Evolutionary conservation across 2,888 invertebrate species (phyloP).

Genomic region (Azorinus chamasolen): DNA sequence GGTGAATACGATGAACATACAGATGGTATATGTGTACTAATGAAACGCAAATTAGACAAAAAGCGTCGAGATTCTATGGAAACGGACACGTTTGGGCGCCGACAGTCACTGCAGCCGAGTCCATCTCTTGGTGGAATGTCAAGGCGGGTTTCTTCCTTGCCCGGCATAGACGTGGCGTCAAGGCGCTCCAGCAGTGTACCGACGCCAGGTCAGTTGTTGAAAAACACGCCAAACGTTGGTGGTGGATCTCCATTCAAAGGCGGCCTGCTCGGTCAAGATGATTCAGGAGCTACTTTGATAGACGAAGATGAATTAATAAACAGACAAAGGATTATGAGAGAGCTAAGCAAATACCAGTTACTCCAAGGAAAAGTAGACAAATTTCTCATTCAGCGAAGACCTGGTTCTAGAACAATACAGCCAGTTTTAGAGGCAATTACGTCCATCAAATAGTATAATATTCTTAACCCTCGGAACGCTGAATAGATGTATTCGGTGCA

Average conservation of each 20-base stretch:
- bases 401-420: too few relatives aligned
- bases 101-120: slow-evolving; percentile 32
- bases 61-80: slow-evolving; percentile 62
- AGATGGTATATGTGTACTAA: slow-evolving; percentile 68
- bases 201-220: slow-evolving; percentile 34
- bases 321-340: slow-evolving; percentile 58
- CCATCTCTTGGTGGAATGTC: neutral
- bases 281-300: slow-evolving; percentile 36
- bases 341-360: slow-evolving; percentile 57
- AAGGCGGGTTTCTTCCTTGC: neutral
- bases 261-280: slow-evolving; percentile 7
- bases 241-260: slow-evolving; percentile 24
- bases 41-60: slow-evolving; percentile 70
- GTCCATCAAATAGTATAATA: too few relatives aligned
- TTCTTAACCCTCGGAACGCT: too few relatives aligned
- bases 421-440: too few relatives aligned
- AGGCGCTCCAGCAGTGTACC: slow-evolving; percentile 15
- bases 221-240: slow-evolving; percentile 42
- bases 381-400: slow-evolving; percentile 36
- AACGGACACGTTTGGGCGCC: slow-evolving; percentile 30
- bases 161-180: neutral
- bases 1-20: slow-evolving; percentile 65
- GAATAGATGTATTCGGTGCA: too few relatives aligned
- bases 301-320: slow-evolving; percentile 67
- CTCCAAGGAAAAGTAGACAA: slow-evolving; percentile 54